phyloP scores from a whole-genome alignment of 2,797 vertebrate species.

The Chromis chromis region DNA sequence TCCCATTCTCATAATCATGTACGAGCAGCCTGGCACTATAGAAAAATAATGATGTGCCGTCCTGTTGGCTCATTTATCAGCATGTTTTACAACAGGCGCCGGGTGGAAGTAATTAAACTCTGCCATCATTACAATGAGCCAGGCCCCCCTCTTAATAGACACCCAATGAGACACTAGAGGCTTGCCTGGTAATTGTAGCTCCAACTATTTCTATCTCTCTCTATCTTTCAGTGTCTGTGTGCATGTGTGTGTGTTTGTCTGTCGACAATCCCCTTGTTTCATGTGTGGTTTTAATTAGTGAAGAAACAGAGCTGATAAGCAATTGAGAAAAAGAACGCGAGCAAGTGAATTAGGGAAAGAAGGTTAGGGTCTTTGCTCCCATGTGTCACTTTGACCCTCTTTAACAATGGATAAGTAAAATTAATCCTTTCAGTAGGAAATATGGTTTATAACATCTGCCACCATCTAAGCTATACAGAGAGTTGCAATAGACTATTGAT shows the following conservation, averaged over 20 bases:
- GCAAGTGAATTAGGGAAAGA: constrained; percentile 56
- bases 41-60: constrained; percentile 96
- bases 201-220: constrained; percentile 76
- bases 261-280: constrained; percentile 81
- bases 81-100: constrained; percentile 98
- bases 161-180: constrained; percentile 98
- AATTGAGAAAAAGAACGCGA: constrained; percentile 56
- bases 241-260: constrained; percentile 38
- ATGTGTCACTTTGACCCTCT: constrained; percentile 55
- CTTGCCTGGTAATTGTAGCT: constrained; percentile 93
- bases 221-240: constrained; percentile 21
- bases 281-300: constrained; percentile 94
- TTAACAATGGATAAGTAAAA: constrained; percentile 51
- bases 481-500: not conserved
- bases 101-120: constrained; percentile 99
- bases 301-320: constrained; percentile 84
- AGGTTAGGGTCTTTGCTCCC: constrained; percentile 60
- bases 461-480: not conserved
- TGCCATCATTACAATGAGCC: constrained; percentile 98
- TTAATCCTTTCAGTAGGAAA: constrained; percentile 43
- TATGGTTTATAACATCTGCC: constrained; percentile 25
- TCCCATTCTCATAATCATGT: constrained; percentile 92
- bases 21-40: constrained; percentile 90
- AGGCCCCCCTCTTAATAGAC: constrained; percentile 97
- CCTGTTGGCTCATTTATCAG: constrained; percentile 99